Evolutionary conservation across 2,888 invertebrate species (phyloP).

Genomic region (Galeruca laticollis): DNA sequence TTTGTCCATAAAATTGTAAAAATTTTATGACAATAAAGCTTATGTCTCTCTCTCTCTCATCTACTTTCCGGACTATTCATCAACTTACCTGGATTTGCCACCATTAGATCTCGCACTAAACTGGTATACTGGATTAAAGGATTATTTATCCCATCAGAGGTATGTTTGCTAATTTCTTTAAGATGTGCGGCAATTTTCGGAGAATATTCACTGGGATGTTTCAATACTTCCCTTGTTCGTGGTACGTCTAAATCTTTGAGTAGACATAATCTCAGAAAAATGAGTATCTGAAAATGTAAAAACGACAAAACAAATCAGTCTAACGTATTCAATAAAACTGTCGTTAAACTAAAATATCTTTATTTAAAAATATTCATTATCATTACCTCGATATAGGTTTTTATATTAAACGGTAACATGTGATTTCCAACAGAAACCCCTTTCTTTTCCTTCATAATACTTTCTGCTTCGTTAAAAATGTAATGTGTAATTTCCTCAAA

Average conservation of each 20-base stretch:
- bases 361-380: background rate
- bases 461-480: slow-evolving; percentile 76
- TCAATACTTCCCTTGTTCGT: slow-evolving; percentile 69
- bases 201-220: slow-evolving; percentile 75
- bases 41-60: too few relatives aligned
- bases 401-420: slow-evolving; percentile 78
- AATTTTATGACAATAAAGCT: too few relatives aligned
- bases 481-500: slow-evolving; percentile 81
- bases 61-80: background rate
- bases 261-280: slow-evolving; percentile 85
- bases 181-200: slow-evolving; percentile 71
- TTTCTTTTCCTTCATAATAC: slow-evolving; percentile 72
- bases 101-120: slow-evolving; percentile 75
- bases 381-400: slow-evolving; percentile 79
- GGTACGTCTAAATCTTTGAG: slow-evolving; percentile 74
- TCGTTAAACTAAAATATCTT: too few relatives aligned
- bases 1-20: too few relatives aligned
- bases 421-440: slow-evolving; percentile 76
- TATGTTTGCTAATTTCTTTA: slow-evolving; percentile 61
- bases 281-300: slow-evolving; percentile 73
- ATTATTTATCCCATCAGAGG: slow-evolving; percentile 67
- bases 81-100: slow-evolving; percentile 74
- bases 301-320: too few relatives aligned
- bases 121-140: slow-evolving; percentile 76
- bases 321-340: too few relatives aligned